Evolutionary conservation across 2,888 invertebrate genomes (phyloP).

Genomic region (Acanthoscelides obtectus): DNA sequence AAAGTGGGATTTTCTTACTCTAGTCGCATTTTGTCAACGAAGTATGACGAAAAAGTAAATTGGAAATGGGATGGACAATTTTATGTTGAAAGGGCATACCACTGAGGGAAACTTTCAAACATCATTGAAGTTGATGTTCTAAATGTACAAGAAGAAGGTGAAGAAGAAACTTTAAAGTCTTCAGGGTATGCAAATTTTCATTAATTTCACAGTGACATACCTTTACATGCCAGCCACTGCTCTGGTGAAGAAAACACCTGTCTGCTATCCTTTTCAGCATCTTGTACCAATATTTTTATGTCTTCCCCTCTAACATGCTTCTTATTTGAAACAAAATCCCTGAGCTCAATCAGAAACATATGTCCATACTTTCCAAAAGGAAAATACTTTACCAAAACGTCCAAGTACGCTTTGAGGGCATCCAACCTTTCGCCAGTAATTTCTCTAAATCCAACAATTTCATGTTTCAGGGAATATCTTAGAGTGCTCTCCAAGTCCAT

Average conservation of each 20-base stretch:
- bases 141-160: too few species aligned
- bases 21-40: too few species aligned
- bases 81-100: too few species aligned
- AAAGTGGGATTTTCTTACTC: too few species aligned
- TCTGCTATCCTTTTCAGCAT: conserved; percentile 49
- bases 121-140: too few species aligned
- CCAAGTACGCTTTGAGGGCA: conserved; percentile 70
- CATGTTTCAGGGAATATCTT: conserved; percentile 73
- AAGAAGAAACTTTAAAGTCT: too few species aligned
- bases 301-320: conserved; percentile 56
- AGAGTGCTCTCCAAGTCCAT: conserved; percentile 79
- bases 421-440: conserved; percentile 68
- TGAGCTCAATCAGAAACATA: conserved; percentile 60
- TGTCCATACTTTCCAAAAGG: conserved; percentile 71
- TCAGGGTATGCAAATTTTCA: too few species aligned
- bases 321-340: conserved; percentile 50
- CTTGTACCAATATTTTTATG: conserved; percentile 53
- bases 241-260: conserved; percentile 55
- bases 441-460: conserved; percentile 67
- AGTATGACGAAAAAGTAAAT: too few species aligned
- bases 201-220: too few species aligned
- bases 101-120: too few species aligned
- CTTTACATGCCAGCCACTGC: conserved; percentile 75
- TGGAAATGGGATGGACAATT: too few species aligned
- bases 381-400: conserved; percentile 69